These are phyloP conservation scores for Calameuta filiformis DNA, from an alignment of 2,888 invertebrate species.

Conservation along the genomic window DNA sequence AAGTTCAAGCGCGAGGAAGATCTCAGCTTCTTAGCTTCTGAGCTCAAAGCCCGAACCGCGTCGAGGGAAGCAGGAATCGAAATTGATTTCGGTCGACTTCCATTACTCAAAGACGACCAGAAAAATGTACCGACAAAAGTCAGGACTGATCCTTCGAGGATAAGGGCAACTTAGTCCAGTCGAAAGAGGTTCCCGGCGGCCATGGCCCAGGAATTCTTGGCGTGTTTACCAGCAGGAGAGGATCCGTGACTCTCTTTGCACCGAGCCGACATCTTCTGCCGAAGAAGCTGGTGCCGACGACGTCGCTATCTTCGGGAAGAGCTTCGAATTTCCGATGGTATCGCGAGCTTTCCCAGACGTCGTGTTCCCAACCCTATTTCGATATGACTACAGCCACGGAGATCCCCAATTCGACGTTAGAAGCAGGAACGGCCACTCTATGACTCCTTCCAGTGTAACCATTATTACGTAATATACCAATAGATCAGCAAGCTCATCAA, in stretches of 20 bases:
- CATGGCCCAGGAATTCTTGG: conserved; percentile 51
- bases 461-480: not conserved
- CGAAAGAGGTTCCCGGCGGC: conserved; percentile 38
- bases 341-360: conserved; percentile 19
- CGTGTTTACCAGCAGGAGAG: conserved; percentile 53
- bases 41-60: conserved; percentile 21
- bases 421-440: not conserved
- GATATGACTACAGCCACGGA: not conserved
- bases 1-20: not conserved
- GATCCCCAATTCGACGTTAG: not conserved
- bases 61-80: conserved; percentile 47
- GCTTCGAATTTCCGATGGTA: conserved; percentile 19
- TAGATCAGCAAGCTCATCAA: not conserved
- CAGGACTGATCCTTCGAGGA: conserved; percentile 51
- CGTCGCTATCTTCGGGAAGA: conserved; percentile 19
- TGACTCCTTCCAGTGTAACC: not conserved
- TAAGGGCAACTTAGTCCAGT: conserved; percentile 37
- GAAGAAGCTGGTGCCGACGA: conserved; percentile 23
- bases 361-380: not conserved
- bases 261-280: conserved; percentile 24
- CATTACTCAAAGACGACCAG: conserved; percentile 54
- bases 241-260: conserved; percentile 38
- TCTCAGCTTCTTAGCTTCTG: not conserved
- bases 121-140: conserved; percentile 56
- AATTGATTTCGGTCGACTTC: conserved; percentile 58